phyloP scores from a whole-genome alignment of 2,113 vertebrate species.

The Ranitomeya variabilis region DNA sequence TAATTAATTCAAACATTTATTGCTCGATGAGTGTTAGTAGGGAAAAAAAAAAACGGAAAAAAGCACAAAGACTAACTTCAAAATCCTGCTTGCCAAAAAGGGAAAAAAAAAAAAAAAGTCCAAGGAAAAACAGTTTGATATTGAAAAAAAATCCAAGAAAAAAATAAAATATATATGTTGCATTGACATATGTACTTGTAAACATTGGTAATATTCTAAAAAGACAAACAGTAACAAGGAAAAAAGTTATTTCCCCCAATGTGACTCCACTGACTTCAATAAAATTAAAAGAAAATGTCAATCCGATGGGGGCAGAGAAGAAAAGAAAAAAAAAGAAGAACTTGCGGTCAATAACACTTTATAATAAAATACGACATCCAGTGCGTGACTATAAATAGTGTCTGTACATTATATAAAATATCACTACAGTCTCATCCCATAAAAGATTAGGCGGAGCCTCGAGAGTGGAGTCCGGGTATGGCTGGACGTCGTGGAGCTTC shows the following conservation, averaged over 20 bases:
- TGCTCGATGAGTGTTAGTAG: not conserved
- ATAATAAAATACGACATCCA: not conserved
- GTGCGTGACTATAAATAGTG: slow-evolving; percentile 16
- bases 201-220: no score
- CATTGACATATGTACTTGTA: not conserved
- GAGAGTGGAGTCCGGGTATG: not conserved
- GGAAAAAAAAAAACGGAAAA: not conserved
- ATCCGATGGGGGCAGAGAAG: not conserved
- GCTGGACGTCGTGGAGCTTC: not conserved
- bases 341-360: not conserved
- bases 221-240: not conserved
- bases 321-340: not conserved
- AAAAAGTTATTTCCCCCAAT: not conserved
- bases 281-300: not conserved
- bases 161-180: not conserved
- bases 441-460: not conserved
- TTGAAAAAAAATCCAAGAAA: not conserved
- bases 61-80: not conserved
- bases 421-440: not conserved
- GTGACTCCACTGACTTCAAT: not conserved
- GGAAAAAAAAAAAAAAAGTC: not conserved
- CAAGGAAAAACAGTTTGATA: not conserved
- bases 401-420: slow-evolving; percentile 13
- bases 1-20: not conserved
- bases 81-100: not conserved